Evolutionary conservation across 2,113 vertebrate genomes (phyloP), one percentile per base, ranked within the genome.

Genomic region (Zeus faber): DNA sequence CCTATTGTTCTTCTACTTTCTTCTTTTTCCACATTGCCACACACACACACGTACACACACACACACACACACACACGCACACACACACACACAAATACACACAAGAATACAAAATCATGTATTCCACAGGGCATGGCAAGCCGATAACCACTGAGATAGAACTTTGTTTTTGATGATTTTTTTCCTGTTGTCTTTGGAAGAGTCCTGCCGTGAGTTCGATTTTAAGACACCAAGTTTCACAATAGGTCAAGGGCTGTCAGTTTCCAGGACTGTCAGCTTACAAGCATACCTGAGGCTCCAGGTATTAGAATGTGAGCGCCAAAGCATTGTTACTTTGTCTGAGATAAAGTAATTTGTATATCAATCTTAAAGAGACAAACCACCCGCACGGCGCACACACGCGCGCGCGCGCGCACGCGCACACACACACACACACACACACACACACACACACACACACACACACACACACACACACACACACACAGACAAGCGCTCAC

Each of bases 141-240:
- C n/a, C n/a, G n/a, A n/a, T n/a, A n/a, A n/a, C n/a, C n/a, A n/a
- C n/a, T n/a, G n/a, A n/a, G n/a, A n/a, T n/a, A n/a, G n/a, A n/a
- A n/a, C n/a, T n/a, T n/a, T n/a, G n/a, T n/a, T n/a, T n/a, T n/a
- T n/a, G n/a, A n/a, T n/a, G n/a, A n/a, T n/a, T n/a, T n/a, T n/a
- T n/a, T n/a, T n/a, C n/a, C n/a, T n/a, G 13, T 5, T 8, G 31
- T 40, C 16, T 40, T 40, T 16, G 14, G 16, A 40, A n/a, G 16
- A 14, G 37, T 33, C n/a, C 16, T n/a, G 13, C 37, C 6, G n/a
- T 40, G 16, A 22, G 11, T 4, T 51, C 41, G 22, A 16, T 40
- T 61, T 20, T 21, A 67, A 58, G 44, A 55, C n/a, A 45, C 20
- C 54, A 37, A 60, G 67, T 65, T 22, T 69, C 37, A 57, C 16